Evolutionary conservation across 2,797 vertebrate genomes (phyloP).

Genomic region (Limnodromus scolopaceus): DNA sequence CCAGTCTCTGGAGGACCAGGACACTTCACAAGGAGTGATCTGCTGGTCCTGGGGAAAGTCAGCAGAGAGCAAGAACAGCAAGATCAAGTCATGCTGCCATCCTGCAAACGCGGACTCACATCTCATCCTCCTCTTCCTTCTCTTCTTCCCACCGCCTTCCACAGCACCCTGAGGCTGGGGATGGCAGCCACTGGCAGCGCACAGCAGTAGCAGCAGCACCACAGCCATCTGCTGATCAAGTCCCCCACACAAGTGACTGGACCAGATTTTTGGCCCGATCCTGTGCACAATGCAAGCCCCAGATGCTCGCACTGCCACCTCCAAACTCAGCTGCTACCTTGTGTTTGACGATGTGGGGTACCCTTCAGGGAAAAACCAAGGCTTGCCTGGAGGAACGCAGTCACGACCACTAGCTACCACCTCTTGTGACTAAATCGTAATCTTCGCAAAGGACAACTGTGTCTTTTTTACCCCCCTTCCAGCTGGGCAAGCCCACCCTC

Average conservation of each 20-base stretch:
- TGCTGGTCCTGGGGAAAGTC: neutral
- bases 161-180: neutral
- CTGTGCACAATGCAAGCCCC: rapidly evolving
- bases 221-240: neutral
- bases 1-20: rapidly evolving
- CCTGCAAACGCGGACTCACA: neutral
- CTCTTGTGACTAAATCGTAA: neutral
- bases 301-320: neutral
- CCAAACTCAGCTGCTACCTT: neutral
- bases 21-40: neutral
- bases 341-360: neutral
- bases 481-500: neutral
- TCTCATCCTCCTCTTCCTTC: neutral
- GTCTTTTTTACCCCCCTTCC: neutral
- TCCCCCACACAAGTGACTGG: rapidly evolving
- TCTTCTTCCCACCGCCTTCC: neutral
- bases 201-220: neutral
- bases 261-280: neutral
- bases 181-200: neutral
- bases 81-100: neutral
- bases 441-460: neutral
- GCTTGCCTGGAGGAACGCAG: neutral
- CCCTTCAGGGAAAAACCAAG: neutral
- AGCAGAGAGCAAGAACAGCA: neutral
- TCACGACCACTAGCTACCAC: neutral